phyloP scores from a whole-genome alignment of 2,113 vertebrate genomes.

The Rhynchomys soricoides region DNA sequence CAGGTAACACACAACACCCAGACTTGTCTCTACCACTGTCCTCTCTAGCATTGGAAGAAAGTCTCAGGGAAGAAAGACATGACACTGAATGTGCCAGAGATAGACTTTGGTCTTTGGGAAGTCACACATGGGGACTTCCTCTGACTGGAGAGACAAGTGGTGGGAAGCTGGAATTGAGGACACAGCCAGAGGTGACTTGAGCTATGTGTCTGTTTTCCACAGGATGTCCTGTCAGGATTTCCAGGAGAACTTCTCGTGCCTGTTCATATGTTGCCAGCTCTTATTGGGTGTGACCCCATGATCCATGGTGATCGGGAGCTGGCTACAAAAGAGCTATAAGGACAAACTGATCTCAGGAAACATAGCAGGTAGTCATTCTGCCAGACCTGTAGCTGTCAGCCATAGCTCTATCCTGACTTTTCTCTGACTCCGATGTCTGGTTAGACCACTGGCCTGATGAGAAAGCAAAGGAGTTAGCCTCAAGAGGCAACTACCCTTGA shows the following conservation, averaged over 20 bases:
- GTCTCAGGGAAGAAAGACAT: neutral
- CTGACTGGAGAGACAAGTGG: neutral
- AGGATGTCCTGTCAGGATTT: constrained; percentile 87
- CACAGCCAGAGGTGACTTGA: neutral
- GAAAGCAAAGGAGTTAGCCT: neutral
- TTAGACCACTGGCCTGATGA: neutral
- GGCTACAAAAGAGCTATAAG: constrained; percentile 72
- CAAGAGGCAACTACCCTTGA: neutral
- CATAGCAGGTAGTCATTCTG: neutral
- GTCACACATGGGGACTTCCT: neutral
- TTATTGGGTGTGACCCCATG: too few species aligned
- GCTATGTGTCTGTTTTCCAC: neutral
- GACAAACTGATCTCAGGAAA: constrained; percentile 52
- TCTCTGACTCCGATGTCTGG: neutral
- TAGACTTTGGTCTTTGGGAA: neutral
- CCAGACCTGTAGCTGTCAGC: neutral
- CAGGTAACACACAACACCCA: neutral
- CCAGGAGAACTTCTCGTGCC: constrained; percentile 79
- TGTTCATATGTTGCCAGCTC: too few species aligned
- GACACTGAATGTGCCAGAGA: neutral
- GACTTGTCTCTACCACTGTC: neutral
- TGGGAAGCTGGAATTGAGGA: neutral
- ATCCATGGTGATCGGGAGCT: too few species aligned
- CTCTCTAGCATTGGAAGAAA: neutral
- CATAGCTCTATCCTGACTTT: neutral